Conservation (phyloP, 2,797 vertebrate genomes). For the Parambassis ranga region DNA sequence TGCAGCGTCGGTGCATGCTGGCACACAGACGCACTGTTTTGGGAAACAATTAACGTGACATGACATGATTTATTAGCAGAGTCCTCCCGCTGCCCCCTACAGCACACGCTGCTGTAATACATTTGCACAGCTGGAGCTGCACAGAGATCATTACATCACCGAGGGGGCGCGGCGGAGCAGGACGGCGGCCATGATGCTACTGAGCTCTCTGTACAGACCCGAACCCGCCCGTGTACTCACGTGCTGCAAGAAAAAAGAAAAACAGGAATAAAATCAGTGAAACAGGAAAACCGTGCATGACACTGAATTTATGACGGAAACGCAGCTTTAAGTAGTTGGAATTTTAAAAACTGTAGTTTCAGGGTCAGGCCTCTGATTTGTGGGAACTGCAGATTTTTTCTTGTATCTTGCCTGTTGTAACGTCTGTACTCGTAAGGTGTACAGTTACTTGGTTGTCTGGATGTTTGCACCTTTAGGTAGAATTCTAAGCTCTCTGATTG, state of each 20-base stretch:
- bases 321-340: no score
- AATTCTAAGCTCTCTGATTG: no score
- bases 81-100: conserved; percentile 34
- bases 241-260: conserved; percentile 67
- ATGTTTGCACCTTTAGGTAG: no score
- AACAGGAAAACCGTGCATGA: neutral
- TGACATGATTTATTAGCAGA: conserved; percentile 82
- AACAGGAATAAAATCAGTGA: neutral
- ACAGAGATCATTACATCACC: conserved; percentile 54
- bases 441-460: no score
- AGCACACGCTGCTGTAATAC: conserved; percentile 58
- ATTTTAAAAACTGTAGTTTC: no score
- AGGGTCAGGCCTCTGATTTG: neutral
- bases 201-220: conserved; percentile 17
- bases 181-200: conserved; percentile 4
- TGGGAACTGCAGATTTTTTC: no score
- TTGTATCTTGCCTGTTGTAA: no score
- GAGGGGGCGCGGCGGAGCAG: neutral
- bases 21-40: conserved; percentile 77
- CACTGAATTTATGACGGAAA: neutral
- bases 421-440: no score
- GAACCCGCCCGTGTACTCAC: conserved; percentile 71
- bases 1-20: conserved; percentile 64
- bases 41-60: conserved; percentile 82
- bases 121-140: conserved; percentile 80